Evolutionary conservation across 2,113 vertebrate species (phyloP).

Genomic region (Helogale parvula): DNA sequence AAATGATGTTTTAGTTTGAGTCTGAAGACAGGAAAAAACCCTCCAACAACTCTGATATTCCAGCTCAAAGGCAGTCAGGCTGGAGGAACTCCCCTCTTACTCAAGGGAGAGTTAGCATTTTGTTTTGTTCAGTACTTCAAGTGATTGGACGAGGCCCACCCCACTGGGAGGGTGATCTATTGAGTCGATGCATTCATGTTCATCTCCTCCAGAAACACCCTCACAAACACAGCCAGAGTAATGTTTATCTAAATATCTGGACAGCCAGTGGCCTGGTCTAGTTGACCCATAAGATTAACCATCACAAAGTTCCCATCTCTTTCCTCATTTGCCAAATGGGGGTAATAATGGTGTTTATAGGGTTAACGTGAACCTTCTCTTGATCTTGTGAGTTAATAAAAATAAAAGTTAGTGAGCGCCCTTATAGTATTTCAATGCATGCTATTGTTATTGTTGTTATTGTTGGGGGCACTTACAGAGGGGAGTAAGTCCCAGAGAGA

Average conservation of each 20-base stretch:
- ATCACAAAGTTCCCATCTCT: neutral
- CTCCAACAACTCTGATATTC: neutral
- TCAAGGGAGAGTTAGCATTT: neutral
- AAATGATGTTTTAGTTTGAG: neutral
- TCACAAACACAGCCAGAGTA: neutral
- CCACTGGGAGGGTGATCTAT: accelerated
- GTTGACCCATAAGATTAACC: neutral
- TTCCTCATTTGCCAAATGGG: neutral
- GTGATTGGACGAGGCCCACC: neutral
- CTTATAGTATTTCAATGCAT: neutral
- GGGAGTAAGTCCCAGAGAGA: neutral
- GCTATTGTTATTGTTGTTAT: neutral
- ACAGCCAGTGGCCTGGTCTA: neutral
- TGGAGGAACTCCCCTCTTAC: neutral
- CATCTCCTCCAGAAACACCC: neutral
- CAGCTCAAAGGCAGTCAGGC: neutral
- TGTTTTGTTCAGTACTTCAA: neutral
- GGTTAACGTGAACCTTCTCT: neutral
- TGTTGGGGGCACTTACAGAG: neutral
- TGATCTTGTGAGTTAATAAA: neutral
- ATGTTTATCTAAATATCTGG: neutral
- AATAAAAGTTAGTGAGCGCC: neutral
- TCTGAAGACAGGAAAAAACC: neutral
- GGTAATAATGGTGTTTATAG: accelerated
- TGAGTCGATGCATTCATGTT: neutral